Percentiles rank a stretch among this genome's conserved stretches.
phyloP scores from a whole-genome alignment of 2,888 invertebrate species.

The Cryptus armator region DNA sequence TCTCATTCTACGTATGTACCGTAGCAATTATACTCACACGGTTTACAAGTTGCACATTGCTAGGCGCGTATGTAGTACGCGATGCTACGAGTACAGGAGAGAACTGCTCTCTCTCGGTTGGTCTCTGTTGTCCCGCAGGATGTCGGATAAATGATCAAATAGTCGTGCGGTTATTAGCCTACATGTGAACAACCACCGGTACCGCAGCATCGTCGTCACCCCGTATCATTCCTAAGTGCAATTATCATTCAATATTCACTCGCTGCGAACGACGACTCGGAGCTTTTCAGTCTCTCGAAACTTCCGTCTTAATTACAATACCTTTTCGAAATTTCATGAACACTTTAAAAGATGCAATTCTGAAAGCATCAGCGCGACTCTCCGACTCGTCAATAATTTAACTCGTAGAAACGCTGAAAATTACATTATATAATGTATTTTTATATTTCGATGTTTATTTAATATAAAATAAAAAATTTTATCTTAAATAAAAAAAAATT shows the following conservation, averaged over 20 bases:
- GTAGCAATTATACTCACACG: slow-evolving; percentile 55
- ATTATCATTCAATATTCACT: slow-evolving; percentile 40
- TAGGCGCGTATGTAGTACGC: background rate
- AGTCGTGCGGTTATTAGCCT: slow-evolving; percentile 54
- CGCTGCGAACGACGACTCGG: background rate
- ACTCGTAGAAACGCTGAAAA: no score
- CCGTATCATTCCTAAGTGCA: background rate
- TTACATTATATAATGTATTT: no score
- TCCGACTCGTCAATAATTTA: no score
- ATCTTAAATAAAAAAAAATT: no score
- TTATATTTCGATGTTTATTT: no score
- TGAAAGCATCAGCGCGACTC: no score
- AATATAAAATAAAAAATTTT: no score
- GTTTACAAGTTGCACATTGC: slow-evolving; percentile 51
- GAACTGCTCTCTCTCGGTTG: background rate
- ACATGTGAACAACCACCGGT: slow-evolving; percentile 21
- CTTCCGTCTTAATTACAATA: background rate
- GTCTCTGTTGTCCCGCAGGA: slow-evolving; percentile 36
- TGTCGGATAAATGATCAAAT: slow-evolving; percentile 52
- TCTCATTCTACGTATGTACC: slow-evolving; percentile 25
- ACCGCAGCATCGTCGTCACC: background rate
- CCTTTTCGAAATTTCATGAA: no score
- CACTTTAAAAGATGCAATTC: no score
- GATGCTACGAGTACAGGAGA: background rate
- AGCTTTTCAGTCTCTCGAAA: background rate